Evolutionary conservation across 2,888 invertebrate species (phyloP), one percentile per base, ranked within the genome.

Genomic region (Trissolcus japonicus): DNA sequence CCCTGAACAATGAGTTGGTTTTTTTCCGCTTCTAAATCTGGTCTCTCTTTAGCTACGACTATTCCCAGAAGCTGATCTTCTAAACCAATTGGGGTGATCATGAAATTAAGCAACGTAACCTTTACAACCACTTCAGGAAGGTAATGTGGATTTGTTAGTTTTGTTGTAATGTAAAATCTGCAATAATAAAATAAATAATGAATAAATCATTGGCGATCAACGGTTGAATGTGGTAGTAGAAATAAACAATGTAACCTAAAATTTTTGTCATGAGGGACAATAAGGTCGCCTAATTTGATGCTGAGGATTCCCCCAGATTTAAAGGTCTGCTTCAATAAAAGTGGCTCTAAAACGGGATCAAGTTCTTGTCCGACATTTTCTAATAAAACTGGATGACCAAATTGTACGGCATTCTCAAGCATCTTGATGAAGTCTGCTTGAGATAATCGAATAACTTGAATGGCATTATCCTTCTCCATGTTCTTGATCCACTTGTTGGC

Each of bases 401-500:
- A 94, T 89, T 96, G 95, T 74, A 96, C 94, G 0, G 95, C 95
- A 90, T 96, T 95, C 91, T 97, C 94, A 83, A 98, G 88, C 77
- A 96, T 91, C 81, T 95, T 90, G 35, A 95, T 94, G 85, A 96
- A 95, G 89, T 97, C 96, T 0, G 93, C 90, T 84, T 97, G 96
- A 63, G 93, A 92, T 79, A 96, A 90, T 67, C 96, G 93, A 75
- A 96, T 94, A 1, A 96, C 91, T 78, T 94, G 93, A 17, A 98
- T 88, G 85, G 94, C 95, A 82, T 95, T 94, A 0, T 92, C 91
- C 85, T 95, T 96, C 88, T 98, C 97, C 94, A 96, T 94, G 88
- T 96, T 97, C 89, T 96, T 97, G 40, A 98, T 92, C 97, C 98
- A 98, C 84, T 96, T 95, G 86, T 96, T 97, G 0, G 97, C 97